A percentile compares a stretch with the other conserved stretches of the same genome.
Evolutionary conservation across 1,140 invertebrate species (phyloP).

Genomic region (Saccostrea cuccullata): DNA sequence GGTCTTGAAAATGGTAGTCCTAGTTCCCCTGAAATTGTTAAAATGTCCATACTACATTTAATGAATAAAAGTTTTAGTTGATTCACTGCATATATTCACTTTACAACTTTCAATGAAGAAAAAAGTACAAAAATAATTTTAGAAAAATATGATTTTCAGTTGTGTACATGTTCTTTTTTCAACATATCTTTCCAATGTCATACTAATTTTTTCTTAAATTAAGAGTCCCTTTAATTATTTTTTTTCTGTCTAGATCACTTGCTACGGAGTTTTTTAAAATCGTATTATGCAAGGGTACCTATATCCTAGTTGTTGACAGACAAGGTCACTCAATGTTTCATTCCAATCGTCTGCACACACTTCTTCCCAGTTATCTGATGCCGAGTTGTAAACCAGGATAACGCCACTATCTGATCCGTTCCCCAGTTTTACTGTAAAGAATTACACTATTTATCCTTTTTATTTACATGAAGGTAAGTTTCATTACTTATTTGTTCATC

Average conservation of each 20-base stretch:
- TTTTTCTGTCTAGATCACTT: neutral
- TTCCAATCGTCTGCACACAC: constrained; percentile 67
- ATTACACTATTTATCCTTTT: neutral
- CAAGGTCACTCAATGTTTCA: constrained; percentile 50
- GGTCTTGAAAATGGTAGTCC: neutral
- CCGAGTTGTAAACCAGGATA: constrained; percentile 56
- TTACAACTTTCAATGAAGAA: too few relatives aligned
- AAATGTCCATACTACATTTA: too few relatives aligned
- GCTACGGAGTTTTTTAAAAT: neutral
- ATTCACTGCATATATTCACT: too few relatives aligned
- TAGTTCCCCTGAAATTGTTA: neutral
- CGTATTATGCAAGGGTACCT: constrained; percentile 48
- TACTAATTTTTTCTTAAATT: too few relatives aligned
- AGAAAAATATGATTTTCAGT: too few relatives aligned
- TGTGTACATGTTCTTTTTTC: too few relatives aligned
- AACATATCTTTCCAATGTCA: too few relatives aligned
- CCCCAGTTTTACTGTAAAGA: constrained; percentile 60
- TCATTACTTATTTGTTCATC: too few relatives aligned
- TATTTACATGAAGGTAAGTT: too few relatives aligned
- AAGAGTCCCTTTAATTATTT: too few relatives aligned
- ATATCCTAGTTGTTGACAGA: constrained; percentile 68
- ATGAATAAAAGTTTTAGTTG: too few relatives aligned
- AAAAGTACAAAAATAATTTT: too few relatives aligned
- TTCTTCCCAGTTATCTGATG: constrained; percentile 56
- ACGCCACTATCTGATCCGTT: constrained; percentile 44